phyloP scores from a whole-genome alignment of 2,888 invertebrate species.

The Coelopa pilipes region DNA sequence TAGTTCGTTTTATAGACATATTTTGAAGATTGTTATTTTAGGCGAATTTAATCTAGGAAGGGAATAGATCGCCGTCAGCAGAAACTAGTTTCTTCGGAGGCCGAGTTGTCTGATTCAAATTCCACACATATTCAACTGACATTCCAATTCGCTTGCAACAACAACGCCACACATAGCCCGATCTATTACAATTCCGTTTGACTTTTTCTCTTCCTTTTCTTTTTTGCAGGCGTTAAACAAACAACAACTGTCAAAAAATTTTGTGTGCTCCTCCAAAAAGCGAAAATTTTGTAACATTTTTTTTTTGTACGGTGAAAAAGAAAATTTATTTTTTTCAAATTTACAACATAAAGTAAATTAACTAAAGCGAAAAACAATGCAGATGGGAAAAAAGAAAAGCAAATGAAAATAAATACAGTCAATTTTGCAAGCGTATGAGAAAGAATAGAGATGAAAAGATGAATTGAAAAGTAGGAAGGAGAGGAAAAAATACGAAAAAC shows the following conservation, averaged over 20 bases:
- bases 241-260: slow-evolving; percentile 53
- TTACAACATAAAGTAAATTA: slow-evolving; percentile 52
- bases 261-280: slow-evolving; percentile 45
- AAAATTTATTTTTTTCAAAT: slow-evolving; percentile 42
- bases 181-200: slow-evolving; percentile 28
- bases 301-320: slow-evolving; percentile 55
- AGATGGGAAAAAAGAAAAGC: slow-evolving; percentile 19
- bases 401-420: slow-evolving; percentile 30
- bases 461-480: slow-evolving; percentile 50
- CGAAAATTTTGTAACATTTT: slow-evolving; percentile 44
- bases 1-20: no score
- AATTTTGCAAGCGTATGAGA: slow-evolving; percentile 36
- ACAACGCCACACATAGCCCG: slow-evolving; percentile 23
- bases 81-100: background rate
- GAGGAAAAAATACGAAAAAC: slow-evolving; percentile 44
- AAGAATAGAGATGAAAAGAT: slow-evolving; percentile 47
- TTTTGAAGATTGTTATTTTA: no score
- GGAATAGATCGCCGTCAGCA: no score
- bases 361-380: slow-evolving; percentile 43
- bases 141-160: slow-evolving; percentile 27
- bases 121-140: slow-evolving; percentile 22
- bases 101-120: background rate
- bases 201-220: slow-evolving; percentile 25
- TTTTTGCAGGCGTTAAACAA: slow-evolving; percentile 50
- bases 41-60: no score